Evolutionary conservation across 2,888 invertebrate species (phyloP), one percentile per base, ranked within the genome.

Genomic region (Oscheius sp.): DNA sequence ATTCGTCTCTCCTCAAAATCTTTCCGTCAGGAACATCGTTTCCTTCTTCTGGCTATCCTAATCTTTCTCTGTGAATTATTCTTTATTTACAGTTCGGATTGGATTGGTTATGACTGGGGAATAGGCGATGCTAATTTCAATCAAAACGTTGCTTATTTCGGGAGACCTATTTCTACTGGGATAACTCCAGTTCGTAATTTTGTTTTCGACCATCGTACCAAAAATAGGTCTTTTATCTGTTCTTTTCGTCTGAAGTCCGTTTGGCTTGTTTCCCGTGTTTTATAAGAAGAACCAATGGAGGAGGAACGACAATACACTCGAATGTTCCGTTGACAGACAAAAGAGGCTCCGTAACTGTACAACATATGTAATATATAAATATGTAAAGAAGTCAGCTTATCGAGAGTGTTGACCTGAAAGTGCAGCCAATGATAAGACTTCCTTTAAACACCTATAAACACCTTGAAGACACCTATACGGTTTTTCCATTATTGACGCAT

Each of bases 151-250:
- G 24, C n/a, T 2, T 54, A 54, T 32, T 54, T 54, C 20, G 33
- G 32, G 6, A n/a, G 33, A 30, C 54, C 54, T 41, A 2, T 44
- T 6, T 22, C 59, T 14, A 44, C 59, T 24, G 59, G 59, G 44
- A 44, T 44, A 9, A 59, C 59, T 1, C 59, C 59, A 30, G 59
- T 59, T 28, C 5, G 32, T 12, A 14, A 36, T 36, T 9, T 8
- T 9, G 5, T 36, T 44, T 5, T n/a, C 2, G 47, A 6, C 24
- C n/a, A n/a, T n/a, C n/a, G n/a, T n/a, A n/a, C n/a, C n/a, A n/a
- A n/a, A n/a, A n/a, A n/a, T n/a, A 54, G 54, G 12, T 54, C 20
- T 54, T 54, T 36, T 54, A 54, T 36, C 32, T 54, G 17, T 33
- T 54, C 32, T 54, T 54, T 9, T 28, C 54, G 33, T 20, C 36